These are phyloP conservation scores for Hemicordylus capensis DNA, from an alignment of 2,113 vertebrate genomes.

Conservation along the genomic window DNA sequence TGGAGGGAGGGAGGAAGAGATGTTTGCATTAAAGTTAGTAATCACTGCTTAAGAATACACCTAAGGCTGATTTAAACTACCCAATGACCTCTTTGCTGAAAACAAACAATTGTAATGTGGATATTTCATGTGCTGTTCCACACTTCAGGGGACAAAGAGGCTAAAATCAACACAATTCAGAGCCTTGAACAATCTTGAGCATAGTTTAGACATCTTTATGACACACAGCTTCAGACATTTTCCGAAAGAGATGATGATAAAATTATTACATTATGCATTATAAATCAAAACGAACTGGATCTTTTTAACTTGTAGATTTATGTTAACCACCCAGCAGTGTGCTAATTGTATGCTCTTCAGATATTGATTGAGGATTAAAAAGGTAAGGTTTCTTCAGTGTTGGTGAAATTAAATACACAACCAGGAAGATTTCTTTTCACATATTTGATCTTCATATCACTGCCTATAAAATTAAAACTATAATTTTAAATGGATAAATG, in stretches of 20 bases:
- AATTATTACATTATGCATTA: slow-evolving; percentile 69
- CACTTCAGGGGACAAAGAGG: slow-evolving; percentile 53
- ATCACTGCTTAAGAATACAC: slow-evolving; percentile 72
- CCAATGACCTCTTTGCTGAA: slow-evolving; percentile 56
- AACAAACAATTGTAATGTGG: slow-evolving; percentile 53
- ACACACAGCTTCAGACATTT: slow-evolving; percentile 61
- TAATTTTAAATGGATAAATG: slow-evolving; percentile 78
- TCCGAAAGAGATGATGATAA: slow-evolving; percentile 61
- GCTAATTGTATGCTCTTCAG: slow-evolving; percentile 74
- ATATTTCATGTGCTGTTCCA: slow-evolving; percentile 45
- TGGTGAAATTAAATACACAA: slow-evolving; percentile 75
- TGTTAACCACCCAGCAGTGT: slow-evolving; percentile 76
- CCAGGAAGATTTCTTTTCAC: slow-evolving; percentile 70
- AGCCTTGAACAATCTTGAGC: slow-evolving; percentile 58
- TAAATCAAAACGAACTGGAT: slow-evolving; percentile 72
- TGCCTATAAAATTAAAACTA: slow-evolving; percentile 78
- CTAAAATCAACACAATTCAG: slow-evolving; percentile 52
- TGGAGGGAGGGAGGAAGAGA: not conserved
- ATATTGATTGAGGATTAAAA: slow-evolving; percentile 80
- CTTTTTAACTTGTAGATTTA: slow-evolving; percentile 80
- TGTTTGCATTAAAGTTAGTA: slow-evolving; percentile 58
- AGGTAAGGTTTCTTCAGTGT: slow-evolving; percentile 76
- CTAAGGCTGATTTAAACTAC: slow-evolving; percentile 65
- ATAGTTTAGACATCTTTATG: slow-evolving; percentile 65
- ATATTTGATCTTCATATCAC: slow-evolving; percentile 73